Evolutionary conservation across 1,140 invertebrate genomes (phyloP), one percentile per base, ranked within the genome.

Genomic region (Drosophila persimilis): DNA sequence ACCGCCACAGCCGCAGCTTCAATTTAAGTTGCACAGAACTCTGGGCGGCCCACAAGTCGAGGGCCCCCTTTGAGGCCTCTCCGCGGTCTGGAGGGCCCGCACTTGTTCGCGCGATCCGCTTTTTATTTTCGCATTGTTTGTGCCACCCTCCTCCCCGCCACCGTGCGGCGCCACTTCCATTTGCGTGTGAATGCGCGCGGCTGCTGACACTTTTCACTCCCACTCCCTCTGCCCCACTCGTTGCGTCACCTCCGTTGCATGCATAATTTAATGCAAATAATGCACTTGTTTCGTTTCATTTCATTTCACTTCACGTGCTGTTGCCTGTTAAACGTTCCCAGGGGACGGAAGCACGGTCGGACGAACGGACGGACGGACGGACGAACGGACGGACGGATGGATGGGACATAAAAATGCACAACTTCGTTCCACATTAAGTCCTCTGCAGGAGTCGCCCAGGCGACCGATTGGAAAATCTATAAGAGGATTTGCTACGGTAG

Each of bases 231-330:
- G 31, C 6, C 26, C 44, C 54, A 43, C 31, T 58, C 8, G 31
- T 51, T 63, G 39, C 48, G 29, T 29, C 46, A 52, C 55, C 57
- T 60, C 44, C 62, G 70, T 61, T 78, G 74, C 66, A 83, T 88
- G 83, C 83, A 88, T 88, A 88, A 88, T 88, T 88, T 88, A 88
- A 88, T 88, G 83, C 78, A 88, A 88, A 88, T 88, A 88, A 88
- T 88, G 83, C 83, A 88, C 83, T 88, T 86, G 81, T 86, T 86
- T 86, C 81, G 81, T 86, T 77, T 85, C 81, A 64, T 85, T 85
- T 85, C 77, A 80, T 88, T 86, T 86, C 81, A 86, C 78, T 86
- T 81, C 77, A 86, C 81, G 80, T 85, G 71, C 26, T 50, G 72
- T 77, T 73, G 80, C 77, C 73, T 13, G 35, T 73, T 80, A 73